Percentiles rank a stretch among this genome's conserved stretches.
Conservation (phyloP, 1,140 invertebrate species). For the Lanistes nyassanus region DNA sequence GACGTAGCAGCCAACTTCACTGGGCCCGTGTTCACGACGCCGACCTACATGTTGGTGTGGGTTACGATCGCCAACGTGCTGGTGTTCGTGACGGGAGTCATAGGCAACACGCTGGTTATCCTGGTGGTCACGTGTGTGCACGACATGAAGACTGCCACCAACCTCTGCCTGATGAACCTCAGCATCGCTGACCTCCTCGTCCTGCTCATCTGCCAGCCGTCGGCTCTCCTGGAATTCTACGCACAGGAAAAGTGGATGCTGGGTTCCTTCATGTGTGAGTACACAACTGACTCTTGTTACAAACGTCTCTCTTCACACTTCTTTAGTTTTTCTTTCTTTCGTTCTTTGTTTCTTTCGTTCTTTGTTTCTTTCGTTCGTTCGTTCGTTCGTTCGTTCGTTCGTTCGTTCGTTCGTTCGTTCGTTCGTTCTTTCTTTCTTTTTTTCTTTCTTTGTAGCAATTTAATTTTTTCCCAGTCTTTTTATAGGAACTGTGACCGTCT, state of each 20-base stretch:
- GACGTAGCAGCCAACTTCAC: not conserved
- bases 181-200: conserved; percentile 55
- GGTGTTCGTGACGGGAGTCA: conserved; percentile 85
- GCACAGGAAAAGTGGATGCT: conserved; percentile 51
- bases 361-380: not conserved
- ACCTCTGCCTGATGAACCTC: conserved; percentile 80
- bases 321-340: not conserved
- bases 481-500: too few species aligned
- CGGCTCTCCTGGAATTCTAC: conserved; percentile 51
- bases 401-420: not conserved
- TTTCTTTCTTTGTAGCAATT: not conserved
- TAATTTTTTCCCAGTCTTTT: not conserved
- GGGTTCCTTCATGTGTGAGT: conserved; percentile 54
- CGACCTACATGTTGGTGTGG: conserved; percentile 83
- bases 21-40: conserved; percentile 54
- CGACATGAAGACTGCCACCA: conserved; percentile 93
- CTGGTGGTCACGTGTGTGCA: conserved; percentile 90
- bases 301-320: not conserved
- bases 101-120: conserved; percentile 90
- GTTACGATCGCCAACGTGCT: conserved; percentile 84
- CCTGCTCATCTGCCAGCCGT: conserved; percentile 50
- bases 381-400: not conserved
- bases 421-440: not conserved
- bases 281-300: not conserved
- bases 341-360: not conserved